Percentiles rank a stretch among this genome's conserved stretches.
phyloP scores from a whole-genome alignment of 1,140 invertebrate genomes.

The Drosophila nigrodunni region DNA sequence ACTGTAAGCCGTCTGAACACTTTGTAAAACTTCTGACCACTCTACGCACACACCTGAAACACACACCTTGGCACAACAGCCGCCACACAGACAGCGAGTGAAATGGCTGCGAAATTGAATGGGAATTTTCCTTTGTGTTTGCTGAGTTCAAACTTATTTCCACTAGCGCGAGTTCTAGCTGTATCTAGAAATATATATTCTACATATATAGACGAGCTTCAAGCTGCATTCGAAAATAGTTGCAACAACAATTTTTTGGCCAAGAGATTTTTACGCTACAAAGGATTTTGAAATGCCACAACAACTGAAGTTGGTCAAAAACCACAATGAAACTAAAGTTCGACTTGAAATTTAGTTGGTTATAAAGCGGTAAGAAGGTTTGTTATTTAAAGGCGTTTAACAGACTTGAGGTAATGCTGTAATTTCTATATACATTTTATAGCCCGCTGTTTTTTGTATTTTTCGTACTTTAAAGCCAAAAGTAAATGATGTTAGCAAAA shows the following conservation, averaged over 20 bases:
- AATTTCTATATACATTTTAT: no score
- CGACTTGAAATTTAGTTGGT: no score
- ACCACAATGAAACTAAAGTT: neutral
- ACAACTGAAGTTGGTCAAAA: constrained; percentile 27
- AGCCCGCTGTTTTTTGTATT: neutral
- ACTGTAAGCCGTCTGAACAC: constrained; percentile 38
- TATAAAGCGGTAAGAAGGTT: neutral
- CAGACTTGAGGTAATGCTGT: no score
- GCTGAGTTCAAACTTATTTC: constrained; percentile 60
- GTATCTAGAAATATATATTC: constrained; percentile 8
- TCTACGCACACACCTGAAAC: neutral
- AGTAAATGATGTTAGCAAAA: constrained; percentile 5
- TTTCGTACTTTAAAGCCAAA: neutral
- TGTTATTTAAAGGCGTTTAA: no score
- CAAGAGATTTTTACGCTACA: constrained; percentile 66
- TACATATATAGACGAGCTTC: constrained; percentile 11
- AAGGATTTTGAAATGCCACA: constrained; percentile 61
- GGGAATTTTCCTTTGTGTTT: constrained; percentile 74
- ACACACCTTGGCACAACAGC: constrained; percentile 26
- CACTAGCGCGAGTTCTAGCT: constrained; percentile 12
- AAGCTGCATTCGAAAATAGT: constrained; percentile 58
- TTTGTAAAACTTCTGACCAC: neutral
- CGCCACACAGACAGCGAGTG: constrained; percentile 56
- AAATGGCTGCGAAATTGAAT: constrained; percentile 81
- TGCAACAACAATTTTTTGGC: constrained; percentile 71